Percentiles rank a stretch among this genome's conserved stretches.
phyloP scores from a whole-genome alignment of 2,888 invertebrate genomes.

The Philereme vetulata region DNA sequence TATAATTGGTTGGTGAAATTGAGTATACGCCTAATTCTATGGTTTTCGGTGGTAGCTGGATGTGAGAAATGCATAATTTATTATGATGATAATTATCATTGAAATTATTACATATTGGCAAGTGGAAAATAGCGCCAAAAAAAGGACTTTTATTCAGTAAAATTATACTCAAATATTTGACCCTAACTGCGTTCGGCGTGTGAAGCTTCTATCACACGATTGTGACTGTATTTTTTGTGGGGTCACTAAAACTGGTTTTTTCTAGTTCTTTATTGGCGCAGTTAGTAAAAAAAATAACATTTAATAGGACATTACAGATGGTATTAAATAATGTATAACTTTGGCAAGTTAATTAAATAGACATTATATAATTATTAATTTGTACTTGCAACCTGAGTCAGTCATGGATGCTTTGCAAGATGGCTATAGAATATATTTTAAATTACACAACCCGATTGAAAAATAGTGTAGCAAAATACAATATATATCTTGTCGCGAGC shows the following conservation, averaged over 20 bases:
- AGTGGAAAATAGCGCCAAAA: slow-evolving; percentile 1
- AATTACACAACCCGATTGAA: too few relatives aligned
- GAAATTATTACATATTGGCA: slow-evolving; percentile 4
- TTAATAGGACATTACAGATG: background rate
- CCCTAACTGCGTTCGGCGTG: too few relatives aligned
- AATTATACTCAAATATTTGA: too few relatives aligned
- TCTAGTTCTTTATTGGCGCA: too few relatives aligned
- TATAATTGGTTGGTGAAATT: too few relatives aligned
- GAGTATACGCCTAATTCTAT: slow-evolving; percentile 32
- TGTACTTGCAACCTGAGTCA: slow-evolving; percentile 53
- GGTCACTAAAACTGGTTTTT: too few relatives aligned
- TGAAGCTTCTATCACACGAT: too few relatives aligned
- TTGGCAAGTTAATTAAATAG: slow-evolving; percentile 64
- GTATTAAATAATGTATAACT: slow-evolving; percentile 52
- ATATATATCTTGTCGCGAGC: too few relatives aligned
- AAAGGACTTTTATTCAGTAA: too few relatives aligned
- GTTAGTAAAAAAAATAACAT: background rate
- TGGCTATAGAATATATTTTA: too few relatives aligned
- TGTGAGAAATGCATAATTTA: slow-evolving; percentile 23
- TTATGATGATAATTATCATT: background rate
- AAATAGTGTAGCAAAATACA: too few relatives aligned
- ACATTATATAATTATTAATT: slow-evolving; percentile 50
- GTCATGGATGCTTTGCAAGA: slow-evolving; percentile 50
- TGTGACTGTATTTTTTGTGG: too few relatives aligned
- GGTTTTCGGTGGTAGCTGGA: slow-evolving; percentile 49